Evolutionary conservation across 2,113 vertebrate genomes (phyloP).

Genomic region (Hemibagrus wyckioides): DNA sequence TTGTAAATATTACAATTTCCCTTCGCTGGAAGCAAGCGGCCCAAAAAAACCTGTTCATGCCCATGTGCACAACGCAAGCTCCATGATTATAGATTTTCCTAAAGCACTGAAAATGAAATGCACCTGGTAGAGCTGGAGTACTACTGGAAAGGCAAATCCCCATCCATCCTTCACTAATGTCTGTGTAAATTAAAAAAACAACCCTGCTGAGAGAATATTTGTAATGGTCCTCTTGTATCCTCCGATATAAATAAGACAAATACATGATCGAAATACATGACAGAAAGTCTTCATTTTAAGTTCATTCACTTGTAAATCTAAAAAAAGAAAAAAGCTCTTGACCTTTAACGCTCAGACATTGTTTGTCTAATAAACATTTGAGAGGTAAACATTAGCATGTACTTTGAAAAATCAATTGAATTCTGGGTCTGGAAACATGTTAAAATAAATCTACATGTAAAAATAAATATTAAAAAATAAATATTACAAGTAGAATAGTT

Average conservation of each 20-base stretch:
- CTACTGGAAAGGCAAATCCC: background rate
- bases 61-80: background rate
- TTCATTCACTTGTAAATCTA: background rate
- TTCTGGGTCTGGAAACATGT: background rate
- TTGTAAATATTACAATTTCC: background rate
- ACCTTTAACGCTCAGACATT: slow-evolving; percentile 42
- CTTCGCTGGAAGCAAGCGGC: background rate
- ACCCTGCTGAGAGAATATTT: background rate
- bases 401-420: background rate
- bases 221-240: background rate
- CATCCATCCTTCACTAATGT: background rate
- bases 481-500: no score
- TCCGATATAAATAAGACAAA: background rate
- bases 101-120: no score
- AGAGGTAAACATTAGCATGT: slow-evolving; percentile 39
- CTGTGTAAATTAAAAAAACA: background rate
- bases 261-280: background rate
- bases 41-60: background rate
- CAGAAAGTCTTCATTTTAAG: background rate
- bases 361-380: slow-evolving; percentile 30
- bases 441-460: no score
- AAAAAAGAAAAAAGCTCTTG: background rate
- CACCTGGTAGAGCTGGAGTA: background rate
- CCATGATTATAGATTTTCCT: background rate
- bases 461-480: no score